Evolutionary conservation across 2,113 vertebrate genomes (phyloP).

Genomic region (Cynocephalus volans): DNA sequence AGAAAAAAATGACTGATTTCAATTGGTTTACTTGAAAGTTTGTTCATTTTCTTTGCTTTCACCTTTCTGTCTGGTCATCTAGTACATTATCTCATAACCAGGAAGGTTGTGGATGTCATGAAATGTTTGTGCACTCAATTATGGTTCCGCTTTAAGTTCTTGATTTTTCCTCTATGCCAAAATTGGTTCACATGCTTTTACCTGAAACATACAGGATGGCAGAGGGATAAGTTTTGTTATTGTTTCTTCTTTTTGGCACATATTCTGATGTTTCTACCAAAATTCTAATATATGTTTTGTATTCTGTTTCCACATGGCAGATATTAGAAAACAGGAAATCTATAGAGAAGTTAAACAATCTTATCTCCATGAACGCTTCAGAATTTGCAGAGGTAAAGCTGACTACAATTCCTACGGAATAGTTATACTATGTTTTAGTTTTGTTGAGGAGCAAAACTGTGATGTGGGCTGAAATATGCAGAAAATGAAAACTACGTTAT

Average conservation of each 20-base stretch:
- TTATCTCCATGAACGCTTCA: constrained; percentile 91
- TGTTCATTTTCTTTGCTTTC: background rate
- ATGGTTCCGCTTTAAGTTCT: background rate
- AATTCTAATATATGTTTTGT: constrained; percentile 34
- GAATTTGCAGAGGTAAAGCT: constrained; percentile 94
- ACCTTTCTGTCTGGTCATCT: background rate
- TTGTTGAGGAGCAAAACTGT: background rate
- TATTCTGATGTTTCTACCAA: background rate
- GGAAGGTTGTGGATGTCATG: background rate
- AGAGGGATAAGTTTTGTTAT: background rate
- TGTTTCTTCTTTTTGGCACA: background rate
- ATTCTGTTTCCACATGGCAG: constrained; percentile 85
- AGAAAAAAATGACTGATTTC: background rate
- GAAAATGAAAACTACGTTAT: background rate
- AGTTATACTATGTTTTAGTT: background rate
- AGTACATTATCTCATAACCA: background rate
- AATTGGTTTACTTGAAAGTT: background rate
- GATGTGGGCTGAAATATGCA: background rate
- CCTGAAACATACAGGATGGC: background rate
- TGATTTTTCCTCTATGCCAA: background rate
- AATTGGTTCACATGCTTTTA: background rate
- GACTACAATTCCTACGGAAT: background rate
- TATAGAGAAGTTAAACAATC: constrained; percentile 93
- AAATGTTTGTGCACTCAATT: background rate
- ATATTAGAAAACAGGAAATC: constrained; percentile 93